Conservation (phyloP, 2,888 invertebrate genomes). For the Siphlonurus alternatus region DNA sequence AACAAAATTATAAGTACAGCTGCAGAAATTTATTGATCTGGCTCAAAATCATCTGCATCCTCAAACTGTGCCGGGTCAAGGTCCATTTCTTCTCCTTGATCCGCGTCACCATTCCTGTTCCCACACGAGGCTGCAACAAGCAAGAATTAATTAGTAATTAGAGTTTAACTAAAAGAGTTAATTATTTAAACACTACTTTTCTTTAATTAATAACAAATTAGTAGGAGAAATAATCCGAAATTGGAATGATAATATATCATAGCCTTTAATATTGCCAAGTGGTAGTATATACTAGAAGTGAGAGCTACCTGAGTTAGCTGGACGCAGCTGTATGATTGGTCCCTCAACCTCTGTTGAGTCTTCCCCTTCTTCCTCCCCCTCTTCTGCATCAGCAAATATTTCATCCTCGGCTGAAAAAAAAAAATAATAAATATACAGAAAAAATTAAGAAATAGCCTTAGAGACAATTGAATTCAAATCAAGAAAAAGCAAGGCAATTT, state of each 20-base stretch:
- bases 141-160: conserved; percentile 19
- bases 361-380: conserved; percentile 14
- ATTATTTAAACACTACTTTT: background rate
- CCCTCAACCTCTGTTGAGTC: conserved; percentile 13
- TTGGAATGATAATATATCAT: too few species aligned
- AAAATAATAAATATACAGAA: background rate
- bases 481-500: too few species aligned
- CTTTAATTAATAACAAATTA: background rate
- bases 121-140: conserved; percentile 25
- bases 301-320: background rate
- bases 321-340: background rate
- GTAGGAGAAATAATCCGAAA: too few species aligned
- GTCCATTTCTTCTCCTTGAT: conserved; percentile 28
- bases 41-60: conserved; percentile 30
- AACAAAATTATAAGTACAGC: too few species aligned
- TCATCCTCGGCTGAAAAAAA: conserved; percentile 10
- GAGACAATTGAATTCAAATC: background rate
- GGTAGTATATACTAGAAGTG: too few species aligned
- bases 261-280: too few species aligned
- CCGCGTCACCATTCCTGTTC: conserved; percentile 19
- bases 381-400: conserved; percentile 16
- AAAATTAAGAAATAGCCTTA: background rate
- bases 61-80: conserved; percentile 36
- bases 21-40: too few species aligned
- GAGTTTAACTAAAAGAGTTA: background rate